phyloP scores from a whole-genome alignment of 2,888 invertebrate genomes.

The Epistrophe eligans region DNA sequence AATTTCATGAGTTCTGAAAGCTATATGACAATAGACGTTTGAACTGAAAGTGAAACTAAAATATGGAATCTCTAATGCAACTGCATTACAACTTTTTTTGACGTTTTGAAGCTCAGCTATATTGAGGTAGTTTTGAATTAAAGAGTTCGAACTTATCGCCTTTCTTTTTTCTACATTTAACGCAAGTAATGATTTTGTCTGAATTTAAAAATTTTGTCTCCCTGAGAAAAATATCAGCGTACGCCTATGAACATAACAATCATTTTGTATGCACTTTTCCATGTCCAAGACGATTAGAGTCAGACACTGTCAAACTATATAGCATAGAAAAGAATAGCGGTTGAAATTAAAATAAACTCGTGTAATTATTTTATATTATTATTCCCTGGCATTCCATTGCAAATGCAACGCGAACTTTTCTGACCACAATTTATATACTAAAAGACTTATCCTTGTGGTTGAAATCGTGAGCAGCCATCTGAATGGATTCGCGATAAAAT shows the following conservation, averaged over 20 bases:
- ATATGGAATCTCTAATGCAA: no score
- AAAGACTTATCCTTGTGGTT: conserved; percentile 29
- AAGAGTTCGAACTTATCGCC: no score
- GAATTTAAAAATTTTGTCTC: neutral
- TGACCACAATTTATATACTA: conserved; percentile 20
- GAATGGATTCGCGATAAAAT: conserved; percentile 69
- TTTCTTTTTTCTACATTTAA: no score
- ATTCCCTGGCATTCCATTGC: conserved; percentile 12
- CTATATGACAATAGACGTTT: no score
- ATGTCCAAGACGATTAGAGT: neutral
- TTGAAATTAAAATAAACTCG: conserved; percentile 1
- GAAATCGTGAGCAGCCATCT: conserved; percentile 53
- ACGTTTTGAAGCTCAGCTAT: no score
- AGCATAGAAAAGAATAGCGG: neutral
- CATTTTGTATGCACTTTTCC: neutral
- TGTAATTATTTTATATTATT: neutral
- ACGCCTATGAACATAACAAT: neutral
- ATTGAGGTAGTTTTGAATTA: no score
- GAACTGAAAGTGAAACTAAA: no score
- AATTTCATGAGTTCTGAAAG: no score
- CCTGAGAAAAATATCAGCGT: neutral
- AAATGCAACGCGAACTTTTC: conserved; percentile 37
- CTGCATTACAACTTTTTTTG: no score
- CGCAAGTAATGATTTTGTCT: no score
- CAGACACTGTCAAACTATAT: neutral